Evolutionary conservation across 2,797 vertebrate species (phyloP).

Genomic region (Pangasius larnaudii): DNA sequence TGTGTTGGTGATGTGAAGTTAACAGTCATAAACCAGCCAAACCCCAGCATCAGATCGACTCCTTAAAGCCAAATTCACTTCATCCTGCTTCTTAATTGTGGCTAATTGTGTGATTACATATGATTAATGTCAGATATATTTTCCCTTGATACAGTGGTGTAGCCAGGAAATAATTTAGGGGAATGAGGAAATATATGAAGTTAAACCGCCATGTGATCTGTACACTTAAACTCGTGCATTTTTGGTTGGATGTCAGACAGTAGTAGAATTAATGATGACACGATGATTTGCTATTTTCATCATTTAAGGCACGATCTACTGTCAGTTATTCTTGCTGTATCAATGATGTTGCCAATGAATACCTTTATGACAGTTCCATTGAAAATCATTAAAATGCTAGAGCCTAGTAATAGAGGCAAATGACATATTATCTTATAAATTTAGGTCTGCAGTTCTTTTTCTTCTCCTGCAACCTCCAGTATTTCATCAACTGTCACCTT

Average conservation of each 20-base stretch:
- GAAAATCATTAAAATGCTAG: background rate
- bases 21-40: constrained; percentile 8
- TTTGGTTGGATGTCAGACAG: background rate
- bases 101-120: background rate
- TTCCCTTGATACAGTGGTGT: background rate
- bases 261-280: background rate
- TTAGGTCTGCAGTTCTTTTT: background rate
- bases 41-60: background rate
- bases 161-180: too few relatives aligned
- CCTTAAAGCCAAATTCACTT: background rate
- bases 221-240: background rate
- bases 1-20: background rate
- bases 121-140: background rate
- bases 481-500: background rate
- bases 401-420: background rate
- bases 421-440: background rate
- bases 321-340: background rate
- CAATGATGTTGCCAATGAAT: background rate
- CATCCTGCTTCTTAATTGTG: background rate
- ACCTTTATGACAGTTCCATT: background rate
- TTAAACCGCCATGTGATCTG: background rate
- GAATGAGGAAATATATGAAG: background rate
- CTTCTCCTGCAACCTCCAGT: background rate
- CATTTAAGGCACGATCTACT: background rate
- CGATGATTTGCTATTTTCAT: background rate